A percentile compares a stretch with the other conserved stretches of the same genome.
These are phyloP conservation scores for Cardinalis cardinalis DNA, from an alignment of 2,113 vertebrate genomes.

Conservation along the genomic window DNA sequence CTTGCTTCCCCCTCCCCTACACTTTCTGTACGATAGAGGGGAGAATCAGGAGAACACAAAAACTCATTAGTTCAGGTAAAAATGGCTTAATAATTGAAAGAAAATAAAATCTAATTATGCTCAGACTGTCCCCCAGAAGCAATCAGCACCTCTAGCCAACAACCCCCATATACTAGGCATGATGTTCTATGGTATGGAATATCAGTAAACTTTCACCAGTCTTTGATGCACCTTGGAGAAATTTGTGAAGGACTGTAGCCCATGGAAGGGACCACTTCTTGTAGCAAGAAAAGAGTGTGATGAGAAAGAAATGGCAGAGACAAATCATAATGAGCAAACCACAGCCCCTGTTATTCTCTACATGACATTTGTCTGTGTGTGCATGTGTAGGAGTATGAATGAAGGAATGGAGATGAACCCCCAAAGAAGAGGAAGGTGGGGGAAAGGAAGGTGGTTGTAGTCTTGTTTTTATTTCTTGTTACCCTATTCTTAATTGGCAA, in stretches of 20 bases:
- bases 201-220: background rate
- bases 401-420: background rate
- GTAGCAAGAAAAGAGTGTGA: background rate
- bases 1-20: background rate
- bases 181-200: background rate
- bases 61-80: background rate
- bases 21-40: too few relatives aligned
- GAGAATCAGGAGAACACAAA: background rate
- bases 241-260: background rate
- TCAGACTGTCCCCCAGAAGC: background rate
- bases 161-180: rapidly evolving
- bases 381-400: background rate
- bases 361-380: rapidly evolving
- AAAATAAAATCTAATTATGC: background rate
- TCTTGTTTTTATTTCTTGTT: background rate
- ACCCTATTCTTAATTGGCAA: background rate
- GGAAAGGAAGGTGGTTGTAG: background rate
- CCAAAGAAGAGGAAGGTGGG: rapidly evolving
- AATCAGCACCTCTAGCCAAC: background rate
- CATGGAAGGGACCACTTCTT: rapidly evolving
- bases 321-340: rapidly evolving
- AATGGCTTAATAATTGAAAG: background rate
- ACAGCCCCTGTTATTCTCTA: background rate
- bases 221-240: background rate
- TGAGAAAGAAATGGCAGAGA: background rate